Evolutionary conservation across 1,140 invertebrate genomes (phyloP).

Genomic region (Thaumetopoea pityocampa): DNA sequence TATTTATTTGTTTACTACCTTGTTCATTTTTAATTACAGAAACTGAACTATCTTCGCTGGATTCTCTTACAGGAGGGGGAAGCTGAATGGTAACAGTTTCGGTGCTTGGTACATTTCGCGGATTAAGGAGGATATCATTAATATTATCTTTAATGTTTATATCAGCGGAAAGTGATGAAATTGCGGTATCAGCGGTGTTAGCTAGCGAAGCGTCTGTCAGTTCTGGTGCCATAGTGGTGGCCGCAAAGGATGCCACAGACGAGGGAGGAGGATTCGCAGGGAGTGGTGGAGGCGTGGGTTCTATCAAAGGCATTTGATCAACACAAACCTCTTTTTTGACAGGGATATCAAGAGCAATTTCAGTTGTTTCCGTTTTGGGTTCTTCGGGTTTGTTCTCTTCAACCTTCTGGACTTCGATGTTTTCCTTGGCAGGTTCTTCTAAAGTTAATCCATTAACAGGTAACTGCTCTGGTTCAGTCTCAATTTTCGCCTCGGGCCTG

Average conservation of each 20-base stretch:
- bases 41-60: constrained; percentile 13
- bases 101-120: constrained; percentile 22
- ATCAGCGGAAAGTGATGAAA: constrained; percentile 29
- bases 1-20: no score
- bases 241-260: constrained; percentile 72
- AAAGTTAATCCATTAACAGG: constrained; percentile 65
- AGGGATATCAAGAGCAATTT: constrained; percentile 59
- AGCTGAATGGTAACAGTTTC: constrained; percentile 25
- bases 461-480: constrained; percentile 53
- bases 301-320: constrained; percentile 68
- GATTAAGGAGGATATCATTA: constrained; percentile 24
- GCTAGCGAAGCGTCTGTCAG: constrained; percentile 62
- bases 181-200: constrained; percentile 50
- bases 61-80: constrained; percentile 28
- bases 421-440: constrained; percentile 53
- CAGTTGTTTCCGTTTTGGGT: constrained; percentile 39
- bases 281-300: constrained; percentile 70
- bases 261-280: constrained; percentile 73
- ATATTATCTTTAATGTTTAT: constrained; percentile 29
- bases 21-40: neutral
- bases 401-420: constrained; percentile 34
- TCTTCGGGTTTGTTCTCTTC: constrained; percentile 56
- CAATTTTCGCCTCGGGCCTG: constrained; percentile 43
- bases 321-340: constrained; percentile 75
- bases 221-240: constrained; percentile 74